phyloP scores from a whole-genome alignment of 2,797 vertebrate genomes.

The Phoebastria nigripes region DNA sequence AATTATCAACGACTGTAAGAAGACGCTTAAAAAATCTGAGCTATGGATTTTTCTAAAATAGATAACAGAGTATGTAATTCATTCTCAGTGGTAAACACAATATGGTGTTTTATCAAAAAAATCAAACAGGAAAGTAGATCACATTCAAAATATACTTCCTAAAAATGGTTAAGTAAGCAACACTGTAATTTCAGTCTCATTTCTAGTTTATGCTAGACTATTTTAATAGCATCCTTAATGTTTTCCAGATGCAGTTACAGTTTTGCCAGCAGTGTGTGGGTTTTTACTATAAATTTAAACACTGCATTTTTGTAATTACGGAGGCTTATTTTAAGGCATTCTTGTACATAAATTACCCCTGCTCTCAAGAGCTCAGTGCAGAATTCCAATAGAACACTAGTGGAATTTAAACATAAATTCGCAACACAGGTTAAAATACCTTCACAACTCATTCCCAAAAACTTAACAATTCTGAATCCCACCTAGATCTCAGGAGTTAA shows the following conservation, averaged over 20 bases:
- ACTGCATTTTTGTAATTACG: conserved; percentile 89
- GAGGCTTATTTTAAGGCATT: conserved; percentile 83
- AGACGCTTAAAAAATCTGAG: background rate
- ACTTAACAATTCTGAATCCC: background rate
- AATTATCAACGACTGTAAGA: background rate
- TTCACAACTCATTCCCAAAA: background rate
- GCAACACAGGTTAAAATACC: background rate
- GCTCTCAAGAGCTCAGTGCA: conserved; percentile 37
- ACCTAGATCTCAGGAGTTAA: background rate
- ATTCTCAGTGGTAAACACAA: background rate
- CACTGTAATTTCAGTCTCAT: conserved; percentile 61
- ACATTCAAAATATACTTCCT: conserved; percentile 23
- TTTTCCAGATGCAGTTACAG: conserved; percentile 84
- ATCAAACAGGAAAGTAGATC: background rate
- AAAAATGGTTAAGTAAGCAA: conserved; percentile 56
- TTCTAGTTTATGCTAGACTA: conserved; percentile 63
- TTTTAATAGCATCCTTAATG: conserved; percentile 84
- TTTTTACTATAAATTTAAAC: conserved; percentile 95
- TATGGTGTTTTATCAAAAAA: background rate
- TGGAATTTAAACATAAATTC: conserved; percentile 34
- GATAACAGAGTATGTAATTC: background rate
- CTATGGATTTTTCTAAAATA: background rate
- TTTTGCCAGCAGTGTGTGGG: conserved; percentile 86
- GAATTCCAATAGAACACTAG: conserved; percentile 41
- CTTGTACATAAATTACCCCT: conserved; percentile 67